A percentile compares a stretch with the other conserved stretches of the same genome.
These are phyloP conservation scores for Lanistes nyassanus DNA, from an alignment of 1,140 invertebrate species.

Conservation along the genomic window DNA sequence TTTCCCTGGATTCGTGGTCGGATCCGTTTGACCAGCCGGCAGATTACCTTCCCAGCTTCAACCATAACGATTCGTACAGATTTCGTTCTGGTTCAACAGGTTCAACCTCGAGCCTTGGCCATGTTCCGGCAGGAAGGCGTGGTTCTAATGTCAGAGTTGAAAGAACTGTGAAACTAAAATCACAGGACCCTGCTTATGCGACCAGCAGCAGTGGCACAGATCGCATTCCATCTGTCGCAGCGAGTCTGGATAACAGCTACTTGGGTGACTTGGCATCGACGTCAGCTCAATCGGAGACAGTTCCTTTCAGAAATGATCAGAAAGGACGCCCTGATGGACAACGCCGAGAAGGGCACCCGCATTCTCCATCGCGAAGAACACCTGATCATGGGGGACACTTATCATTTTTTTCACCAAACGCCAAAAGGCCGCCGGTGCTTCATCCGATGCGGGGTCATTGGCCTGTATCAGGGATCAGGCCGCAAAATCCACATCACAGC, in stretches of 20 bases:
- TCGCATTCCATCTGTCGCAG: too few relatives aligned
- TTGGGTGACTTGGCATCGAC: too few relatives aligned
- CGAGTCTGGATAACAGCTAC: too few relatives aligned
- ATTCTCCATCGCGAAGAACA: too few relatives aligned
- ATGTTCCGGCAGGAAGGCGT: neutral
- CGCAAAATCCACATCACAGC: neutral
- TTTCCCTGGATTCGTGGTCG: slow-evolving; percentile 47
- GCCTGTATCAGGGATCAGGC: neutral
- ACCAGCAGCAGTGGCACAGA: neutral
- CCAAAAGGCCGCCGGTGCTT: neutral
- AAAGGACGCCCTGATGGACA: too few relatives aligned
- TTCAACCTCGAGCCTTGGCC: neutral
- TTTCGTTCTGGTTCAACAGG: neutral
- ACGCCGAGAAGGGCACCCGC: too few relatives aligned
- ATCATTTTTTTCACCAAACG: neutral
- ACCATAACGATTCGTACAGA: slow-evolving; percentile 1
- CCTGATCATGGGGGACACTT: too few relatives aligned
- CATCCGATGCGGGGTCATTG: neutral
- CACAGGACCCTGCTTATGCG: slow-evolving; percentile 5
- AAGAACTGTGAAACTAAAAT: neutral
- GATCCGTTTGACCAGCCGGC: slow-evolving; percentile 21
- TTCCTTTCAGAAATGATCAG: too few relatives aligned
- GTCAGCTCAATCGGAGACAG: too few relatives aligned
- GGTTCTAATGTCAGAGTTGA: slow-evolving; percentile 10
- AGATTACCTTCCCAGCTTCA: neutral